Evolutionary conservation across 1,140 invertebrate species (phyloP), one percentile per base, ranked within the genome.

Genomic region (Microplitis mediator): DNA sequence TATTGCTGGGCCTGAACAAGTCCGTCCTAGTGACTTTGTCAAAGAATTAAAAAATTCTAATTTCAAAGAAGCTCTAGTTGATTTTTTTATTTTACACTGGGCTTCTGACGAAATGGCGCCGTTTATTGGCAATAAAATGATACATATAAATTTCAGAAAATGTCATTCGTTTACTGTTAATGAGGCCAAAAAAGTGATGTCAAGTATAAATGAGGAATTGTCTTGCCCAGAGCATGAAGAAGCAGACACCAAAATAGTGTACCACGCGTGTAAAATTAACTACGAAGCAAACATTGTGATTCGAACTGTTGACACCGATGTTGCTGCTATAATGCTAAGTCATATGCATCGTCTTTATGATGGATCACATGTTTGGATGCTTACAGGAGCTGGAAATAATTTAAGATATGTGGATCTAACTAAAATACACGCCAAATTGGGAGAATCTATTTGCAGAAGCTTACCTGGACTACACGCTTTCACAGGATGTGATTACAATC

Each of bases 401-500:
- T 32, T 72, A 68, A 72, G 73, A 64, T 74, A 75, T 60, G 74
- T 80, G 58, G 63, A 80, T 64, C 4, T 80, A 23, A 77, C 65
- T 3, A 63, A 75, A 63, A 34, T 84, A 31, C 77, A 84, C 73
- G 58, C 54, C 73, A 13, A 77, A 11, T 76, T 84, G 50, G 79
- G 82, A 72, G n/a, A 54, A 50, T 68, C 56, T 66, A 14, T 82
- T 14, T 79, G 78, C 70, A 31, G 36, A 71, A 69, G 61, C 35
- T 77, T 85, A 60, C 79, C 78, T 64, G 80, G 74, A 62, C 82
- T 85, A 64, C 85, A 86, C 75, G 83, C 83, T 6, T 70, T 85
- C 0, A 85, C 81, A 6, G 83, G 84, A n/a, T 85, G 83, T 74
- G 84, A 85, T 72, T 85, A 75, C 68, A 85, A 85, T 77, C 82